A percentile compares a stretch with the other conserved stretches of the same genome.
Evolutionary conservation across 2,113 vertebrate species (phyloP).

Genomic region (Leptobrachium ailaonicum): DNA sequence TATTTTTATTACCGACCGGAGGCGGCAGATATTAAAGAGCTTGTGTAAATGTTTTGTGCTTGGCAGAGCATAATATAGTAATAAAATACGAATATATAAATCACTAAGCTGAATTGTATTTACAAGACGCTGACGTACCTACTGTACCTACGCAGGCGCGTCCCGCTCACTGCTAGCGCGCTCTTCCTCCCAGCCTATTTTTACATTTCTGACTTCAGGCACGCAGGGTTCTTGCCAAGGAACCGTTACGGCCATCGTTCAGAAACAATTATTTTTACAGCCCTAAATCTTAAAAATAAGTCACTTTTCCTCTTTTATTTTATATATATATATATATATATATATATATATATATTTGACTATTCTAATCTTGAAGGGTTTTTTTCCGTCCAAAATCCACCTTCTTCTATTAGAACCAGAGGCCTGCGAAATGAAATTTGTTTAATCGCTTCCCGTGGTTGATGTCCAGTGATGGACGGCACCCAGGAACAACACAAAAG

Average conservation of each 20-base stretch:
- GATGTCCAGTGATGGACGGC: constrained; percentile 30
- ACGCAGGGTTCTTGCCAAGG: constrained; percentile 2
- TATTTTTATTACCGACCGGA: too few species aligned
- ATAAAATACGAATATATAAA: too few species aligned
- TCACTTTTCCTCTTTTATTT: constrained; percentile 40
- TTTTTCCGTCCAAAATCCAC: constrained; percentile 22
- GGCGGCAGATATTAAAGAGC: too few species aligned
- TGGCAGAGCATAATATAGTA: too few species aligned
- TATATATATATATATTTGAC: too few species aligned
- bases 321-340: too few species aligned
- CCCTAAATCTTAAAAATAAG: constrained; percentile 38
- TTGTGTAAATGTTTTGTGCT: too few species aligned
- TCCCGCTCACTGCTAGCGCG: too few species aligned
- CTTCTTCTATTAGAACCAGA: constrained; percentile 32
- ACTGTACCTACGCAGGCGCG: too few species aligned
- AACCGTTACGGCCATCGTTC: constrained; percentile 11
- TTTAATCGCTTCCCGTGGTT: constrained; percentile 38
- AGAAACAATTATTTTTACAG: constrained; percentile 33
- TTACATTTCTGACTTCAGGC: constrained; percentile 1
- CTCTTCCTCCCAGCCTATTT: neutral
- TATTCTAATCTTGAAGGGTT: constrained; percentile 27
- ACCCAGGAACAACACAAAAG: constrained; percentile 43
- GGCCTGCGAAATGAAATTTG: constrained; percentile 43
- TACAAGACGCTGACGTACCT: too few species aligned
- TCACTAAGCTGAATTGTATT: too few species aligned